phyloP scores from a whole-genome alignment of 1,140 invertebrate species.

The Lutraria rhynchaena region DNA sequence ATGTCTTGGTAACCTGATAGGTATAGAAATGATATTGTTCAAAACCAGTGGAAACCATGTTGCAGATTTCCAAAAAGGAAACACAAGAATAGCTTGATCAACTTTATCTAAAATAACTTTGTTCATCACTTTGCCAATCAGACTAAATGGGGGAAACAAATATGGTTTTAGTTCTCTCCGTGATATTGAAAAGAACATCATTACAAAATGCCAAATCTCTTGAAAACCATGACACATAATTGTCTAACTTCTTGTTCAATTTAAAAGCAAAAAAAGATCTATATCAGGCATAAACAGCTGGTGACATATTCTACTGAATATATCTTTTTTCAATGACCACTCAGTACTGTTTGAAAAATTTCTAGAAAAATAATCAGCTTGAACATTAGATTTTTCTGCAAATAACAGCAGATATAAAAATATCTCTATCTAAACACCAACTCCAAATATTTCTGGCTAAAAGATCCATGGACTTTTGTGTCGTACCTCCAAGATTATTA shows the following conservation, averaged over 20 bases:
- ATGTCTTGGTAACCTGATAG: slow-evolving; percentile 35
- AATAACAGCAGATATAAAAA: slow-evolving; percentile 9
- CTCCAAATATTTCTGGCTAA: slow-evolving; percentile 44
- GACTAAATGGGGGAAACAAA: slow-evolving; percentile 29
- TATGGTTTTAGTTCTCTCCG: slow-evolving; percentile 17
- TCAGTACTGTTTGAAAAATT: slow-evolving; percentile 21
- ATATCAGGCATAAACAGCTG: slow-evolving; percentile 4
- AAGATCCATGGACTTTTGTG: not conserved
- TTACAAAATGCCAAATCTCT: not conserved
- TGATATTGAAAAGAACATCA: slow-evolving; percentile 33
- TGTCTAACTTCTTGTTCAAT: slow-evolving; percentile 29
- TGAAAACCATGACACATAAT: slow-evolving; percentile 22
- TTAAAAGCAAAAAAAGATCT: slow-evolving; percentile 31
- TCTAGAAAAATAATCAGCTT: slow-evolving; percentile 34
- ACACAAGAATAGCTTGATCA: slow-evolving; percentile 45
- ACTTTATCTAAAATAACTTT: slow-evolving; percentile 57
- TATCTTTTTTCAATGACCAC: slow-evolving; percentile 20
- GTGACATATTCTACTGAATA: slow-evolving; percentile 8
- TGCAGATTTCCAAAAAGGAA: too few species aligned
- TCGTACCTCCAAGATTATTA: not conserved
- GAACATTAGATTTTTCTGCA: slow-evolving; percentile 21
- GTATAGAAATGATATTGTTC: slow-evolving; percentile 35
- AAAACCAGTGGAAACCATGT: too few species aligned
- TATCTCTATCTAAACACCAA: slow-evolving; percentile 31
- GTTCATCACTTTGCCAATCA: slow-evolving; percentile 23